phyloP scores from a whole-genome alignment of 2,113 vertebrate genomes.

The Tachuris rubrigastra region DNA sequence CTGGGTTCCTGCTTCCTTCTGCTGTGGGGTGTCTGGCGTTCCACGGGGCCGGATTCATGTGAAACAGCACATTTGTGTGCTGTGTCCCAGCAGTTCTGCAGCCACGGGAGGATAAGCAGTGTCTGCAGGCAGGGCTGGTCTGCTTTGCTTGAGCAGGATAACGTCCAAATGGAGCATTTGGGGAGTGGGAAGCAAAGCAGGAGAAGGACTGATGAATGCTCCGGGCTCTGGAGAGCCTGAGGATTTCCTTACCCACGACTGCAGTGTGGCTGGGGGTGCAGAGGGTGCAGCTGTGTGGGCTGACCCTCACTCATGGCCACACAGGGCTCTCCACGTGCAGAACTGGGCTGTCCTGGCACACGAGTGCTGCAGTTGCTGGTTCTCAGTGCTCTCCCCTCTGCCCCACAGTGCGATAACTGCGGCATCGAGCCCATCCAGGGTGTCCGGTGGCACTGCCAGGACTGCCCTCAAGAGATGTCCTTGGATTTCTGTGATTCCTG shows the following conservation, averaged over 20 bases:
- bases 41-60: not conserved
- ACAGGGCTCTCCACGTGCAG: accelerated
- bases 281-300: not conserved
- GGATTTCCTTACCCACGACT: no score
- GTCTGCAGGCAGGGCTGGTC: not conserved
- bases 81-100: not conserved
- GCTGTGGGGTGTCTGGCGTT: not conserved
- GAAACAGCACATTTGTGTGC: accelerated
- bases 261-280: no score
- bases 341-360: accelerated
- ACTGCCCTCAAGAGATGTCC: slow-evolving; percentile 90
- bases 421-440: slow-evolving; percentile 94
- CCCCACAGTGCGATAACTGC: slow-evolving; percentile 90
- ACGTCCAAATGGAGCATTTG: not conserved
- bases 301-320: not conserved
- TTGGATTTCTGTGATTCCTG: slow-evolving; percentile 96
- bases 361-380: not conserved
- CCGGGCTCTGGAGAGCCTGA: not conserved
- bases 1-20: not conserved
- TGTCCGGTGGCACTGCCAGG: slow-evolving; percentile 95
- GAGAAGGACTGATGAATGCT: not conserved
- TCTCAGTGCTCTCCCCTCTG: not conserved
- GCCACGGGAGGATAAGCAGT: not conserved
- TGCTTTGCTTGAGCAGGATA: not conserved
- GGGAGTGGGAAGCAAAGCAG: not conserved